Conservation (phyloP, 2,797 vertebrate genomes). For the Onychomys torridus region DNA sequence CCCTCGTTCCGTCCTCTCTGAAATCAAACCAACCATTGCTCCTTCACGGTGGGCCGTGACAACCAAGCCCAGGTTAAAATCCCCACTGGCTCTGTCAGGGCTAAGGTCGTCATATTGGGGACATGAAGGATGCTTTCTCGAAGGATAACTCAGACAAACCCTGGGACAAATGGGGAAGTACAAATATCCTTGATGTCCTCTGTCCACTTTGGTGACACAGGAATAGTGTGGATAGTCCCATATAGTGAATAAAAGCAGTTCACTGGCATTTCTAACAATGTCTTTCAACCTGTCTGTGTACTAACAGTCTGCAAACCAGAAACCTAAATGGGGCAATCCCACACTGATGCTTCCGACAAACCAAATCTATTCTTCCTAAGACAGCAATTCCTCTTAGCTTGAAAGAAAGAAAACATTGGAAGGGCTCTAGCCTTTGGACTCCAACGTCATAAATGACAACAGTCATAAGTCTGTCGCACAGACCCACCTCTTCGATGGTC, state of each 20-base stretch:
- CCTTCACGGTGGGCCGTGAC: rapidly evolving
- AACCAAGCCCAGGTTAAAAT: neutral
- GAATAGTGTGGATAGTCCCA: neutral
- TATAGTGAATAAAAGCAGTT: neutral
- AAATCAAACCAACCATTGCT: slow-evolving; percentile 56
- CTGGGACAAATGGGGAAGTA: slow-evolving; percentile 27
- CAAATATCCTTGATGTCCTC: slow-evolving; percentile 11
- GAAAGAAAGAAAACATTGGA: rapidly evolving
- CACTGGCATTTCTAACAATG: neutral
- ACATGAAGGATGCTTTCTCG: neutral
- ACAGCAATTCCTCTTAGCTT: neutral
- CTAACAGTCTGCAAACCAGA: neutral
- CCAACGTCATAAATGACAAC: rapidly evolving
- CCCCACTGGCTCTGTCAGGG: neutral
- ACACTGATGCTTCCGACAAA: neutral
- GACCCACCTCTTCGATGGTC: slow-evolving; percentile 95
- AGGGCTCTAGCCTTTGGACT: too few relatives aligned
- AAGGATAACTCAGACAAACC: neutral
- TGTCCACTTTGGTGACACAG: neutral
- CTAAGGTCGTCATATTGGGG: neutral
- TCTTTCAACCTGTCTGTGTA: neutral
- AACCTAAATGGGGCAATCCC: neutral
- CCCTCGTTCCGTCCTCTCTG: slow-evolving; percentile 98
- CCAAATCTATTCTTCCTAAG: rapidly evolving
- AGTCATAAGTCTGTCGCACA: too few relatives aligned